Conservation (phyloP, 1,140 invertebrate species). For the Paramacrobiotus metropolitanus region DNA sequence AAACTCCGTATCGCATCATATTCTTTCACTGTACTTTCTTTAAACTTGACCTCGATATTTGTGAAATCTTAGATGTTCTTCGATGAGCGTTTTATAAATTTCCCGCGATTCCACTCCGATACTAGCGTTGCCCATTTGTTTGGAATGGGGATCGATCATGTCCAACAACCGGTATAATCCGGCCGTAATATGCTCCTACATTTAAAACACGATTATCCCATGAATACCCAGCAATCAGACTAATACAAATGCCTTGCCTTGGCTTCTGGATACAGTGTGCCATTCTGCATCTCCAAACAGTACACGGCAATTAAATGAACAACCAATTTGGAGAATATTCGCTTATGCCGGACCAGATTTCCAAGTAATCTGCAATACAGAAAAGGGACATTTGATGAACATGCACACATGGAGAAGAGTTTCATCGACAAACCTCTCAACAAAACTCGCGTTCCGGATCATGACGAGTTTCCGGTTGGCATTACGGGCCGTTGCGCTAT, state of each 20-base stretch:
- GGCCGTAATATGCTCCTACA: background rate
- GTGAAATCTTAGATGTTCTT: background rate
- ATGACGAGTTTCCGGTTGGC: background rate
- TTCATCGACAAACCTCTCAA: background rate
- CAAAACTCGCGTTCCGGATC: background rate
- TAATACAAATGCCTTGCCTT: background rate
- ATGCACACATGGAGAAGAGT: background rate
- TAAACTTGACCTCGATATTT: background rate
- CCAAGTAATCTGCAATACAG: background rate
- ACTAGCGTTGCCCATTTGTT: background rate
- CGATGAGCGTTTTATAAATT: background rate
- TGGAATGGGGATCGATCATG: background rate
- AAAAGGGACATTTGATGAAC: background rate
- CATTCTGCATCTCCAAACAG: background rate
- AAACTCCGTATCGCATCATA: no score
- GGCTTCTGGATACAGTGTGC: background rate
- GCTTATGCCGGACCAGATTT: background rate
- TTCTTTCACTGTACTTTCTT: no score
- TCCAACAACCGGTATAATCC: background rate
- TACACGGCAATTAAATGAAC: background rate
- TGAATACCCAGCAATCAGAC: no score
- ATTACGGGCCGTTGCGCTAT: background rate
- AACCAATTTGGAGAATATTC: background rate
- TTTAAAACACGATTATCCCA: no score
- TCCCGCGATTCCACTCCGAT: background rate